Evolutionary conservation across 1,140 invertebrate genomes (phyloP).

Genomic region (Paracyclopina nana): DNA sequence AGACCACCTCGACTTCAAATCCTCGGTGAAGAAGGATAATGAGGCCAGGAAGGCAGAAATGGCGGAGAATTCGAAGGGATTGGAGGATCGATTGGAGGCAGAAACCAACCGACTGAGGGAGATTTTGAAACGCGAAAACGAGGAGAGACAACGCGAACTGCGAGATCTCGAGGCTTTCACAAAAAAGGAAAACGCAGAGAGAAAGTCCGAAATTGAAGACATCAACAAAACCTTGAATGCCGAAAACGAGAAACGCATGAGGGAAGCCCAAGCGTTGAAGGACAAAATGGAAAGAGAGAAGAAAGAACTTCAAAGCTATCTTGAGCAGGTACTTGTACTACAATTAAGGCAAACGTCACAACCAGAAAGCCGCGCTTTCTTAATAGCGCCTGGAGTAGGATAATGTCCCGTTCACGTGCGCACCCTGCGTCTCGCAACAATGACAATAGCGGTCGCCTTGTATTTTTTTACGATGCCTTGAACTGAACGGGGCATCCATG

Average conservation of each 20-base stretch:
- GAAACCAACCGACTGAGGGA: not conserved
- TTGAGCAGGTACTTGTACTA: too few relatives aligned
- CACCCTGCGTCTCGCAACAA: too few relatives aligned
- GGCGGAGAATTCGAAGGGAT: not conserved
- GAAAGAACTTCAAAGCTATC: slow-evolving; percentile 9
- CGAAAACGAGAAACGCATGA: slow-evolving; percentile 7
- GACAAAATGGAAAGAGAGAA: slow-evolving; percentile 15
- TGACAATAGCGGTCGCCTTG: too few relatives aligned
- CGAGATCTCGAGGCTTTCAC: not conserved
- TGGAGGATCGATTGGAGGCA: not conserved
- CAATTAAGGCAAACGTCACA: too few relatives aligned
- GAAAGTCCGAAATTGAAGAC: not conserved
- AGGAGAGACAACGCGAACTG: not conserved
- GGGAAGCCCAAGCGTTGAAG: slow-evolving; percentile 5
- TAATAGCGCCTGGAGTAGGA: too few relatives aligned
- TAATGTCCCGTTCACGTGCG: too few relatives aligned
- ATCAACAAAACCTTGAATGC: not conserved
- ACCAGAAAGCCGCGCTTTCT: too few relatives aligned
- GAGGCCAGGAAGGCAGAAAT: not conserved
- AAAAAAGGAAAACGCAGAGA: slow-evolving; percentile 1
- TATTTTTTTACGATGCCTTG: too few relatives aligned
- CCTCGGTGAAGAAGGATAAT: not conserved
- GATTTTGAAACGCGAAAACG: not conserved
- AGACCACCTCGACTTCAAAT: not conserved
- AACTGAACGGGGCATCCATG: too few relatives aligned